Evolutionary conservation across 2,888 invertebrate species (phyloP), one percentile per base, ranked within the genome.

Genomic region (Lasioglossum pauxillum): DNA sequence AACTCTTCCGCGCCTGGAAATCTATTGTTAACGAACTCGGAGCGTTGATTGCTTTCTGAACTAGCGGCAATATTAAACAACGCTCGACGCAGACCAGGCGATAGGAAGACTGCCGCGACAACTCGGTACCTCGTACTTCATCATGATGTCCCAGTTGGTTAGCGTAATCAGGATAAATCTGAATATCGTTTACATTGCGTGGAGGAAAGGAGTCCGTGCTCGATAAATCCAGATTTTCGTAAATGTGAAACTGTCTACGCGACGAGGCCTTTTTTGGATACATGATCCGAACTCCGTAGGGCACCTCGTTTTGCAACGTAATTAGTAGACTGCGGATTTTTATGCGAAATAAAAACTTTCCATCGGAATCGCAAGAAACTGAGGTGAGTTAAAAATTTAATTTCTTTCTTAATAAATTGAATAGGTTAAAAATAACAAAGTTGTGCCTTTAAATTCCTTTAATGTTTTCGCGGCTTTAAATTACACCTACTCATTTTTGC

Each of bases 181-280:
- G 41, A 78, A 82, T 60, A 60, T 19, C 69, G 75, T 14, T 35
- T 44, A 3, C 10, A n/a, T 78, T 75, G 35, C 41, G 19, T 14
- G 44, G 27, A 23, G 41, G n/a, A 71, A 80, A 53, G 53, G 71
- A 19, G 35, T 5, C 7, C 8, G 23, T 27, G 67, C 35, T 49
- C n/a, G 46, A 84, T 84, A 82, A 84, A 82, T 78, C 75, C 53
- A 72, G 72, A 82, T 84, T 82, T 75, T 78, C 78, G 60, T 23
- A 72, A 35, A 38, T 35, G 8, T 31, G 19, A 35, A 31, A 67
- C 35, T 67, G 19, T 35, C 35, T 14, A 19, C 35, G 35, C 31
- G 19, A 67, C 35, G 19, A 19, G 16, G 7, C 19, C 19, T 19
- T 19, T 35, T 7, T 31, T 31, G 8, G 64, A 19, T 1, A 31